Percentiles rank a stretch among this genome's conserved stretches.
phyloP scores from a whole-genome alignment of 2,113 vertebrate species.

The Python bivittatus region DNA sequence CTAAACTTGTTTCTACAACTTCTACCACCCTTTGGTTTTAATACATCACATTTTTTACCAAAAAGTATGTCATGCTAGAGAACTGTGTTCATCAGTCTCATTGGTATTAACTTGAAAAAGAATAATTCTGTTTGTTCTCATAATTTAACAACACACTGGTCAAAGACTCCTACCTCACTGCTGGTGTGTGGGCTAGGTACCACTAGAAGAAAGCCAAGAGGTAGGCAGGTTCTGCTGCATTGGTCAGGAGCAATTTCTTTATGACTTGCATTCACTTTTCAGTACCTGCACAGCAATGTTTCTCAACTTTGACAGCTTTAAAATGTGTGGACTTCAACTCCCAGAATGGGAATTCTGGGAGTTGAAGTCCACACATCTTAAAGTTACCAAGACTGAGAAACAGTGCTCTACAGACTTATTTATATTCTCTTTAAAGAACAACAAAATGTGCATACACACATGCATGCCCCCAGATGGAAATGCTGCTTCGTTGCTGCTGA shows the following conservation, averaged over 20 bases:
- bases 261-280: neutral
- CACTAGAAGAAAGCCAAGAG: neutral
- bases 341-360: no score
- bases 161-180: neutral
- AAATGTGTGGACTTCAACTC: no score
- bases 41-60: neutral
- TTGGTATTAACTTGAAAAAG: neutral
- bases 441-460: neutral
- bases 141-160: no score
- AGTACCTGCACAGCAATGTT: no score
- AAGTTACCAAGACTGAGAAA: no score
- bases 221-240: neutral
- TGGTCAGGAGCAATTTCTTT: neutral
- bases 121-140: no score
- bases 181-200: neutral
- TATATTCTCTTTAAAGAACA: neutral
- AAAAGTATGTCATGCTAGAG: neutral
- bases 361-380: no score
- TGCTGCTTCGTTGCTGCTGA: neutral
- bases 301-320: no score
- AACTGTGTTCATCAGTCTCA: neutral
- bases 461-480: neutral
- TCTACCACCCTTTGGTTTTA: neutral
- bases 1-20: neutral
- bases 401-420: constrained; percentile 9